Evolutionary conservation across 2,888 invertebrate species (phyloP), one percentile per base, ranked within the genome.

Genomic region (Zeuzera pyrina): DNA sequence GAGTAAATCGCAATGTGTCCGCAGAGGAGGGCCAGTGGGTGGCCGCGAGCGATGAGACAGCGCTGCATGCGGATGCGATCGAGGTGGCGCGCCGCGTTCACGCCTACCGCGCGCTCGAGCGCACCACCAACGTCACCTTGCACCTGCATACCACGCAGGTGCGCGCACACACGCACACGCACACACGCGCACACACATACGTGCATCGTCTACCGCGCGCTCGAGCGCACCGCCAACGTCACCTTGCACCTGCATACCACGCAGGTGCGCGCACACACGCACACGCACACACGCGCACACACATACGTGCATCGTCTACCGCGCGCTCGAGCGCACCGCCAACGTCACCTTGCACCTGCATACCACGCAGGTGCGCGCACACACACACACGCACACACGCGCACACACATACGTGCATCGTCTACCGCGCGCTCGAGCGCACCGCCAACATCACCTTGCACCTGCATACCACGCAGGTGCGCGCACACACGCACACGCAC

Each of bases 221-320:
- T 8, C 73, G n/a, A n/a, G n/a, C 76, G 43, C 66, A 59, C 60
- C 41, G 87, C 88, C 51, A 93, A 93, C 67, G 71, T 91, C 30
- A 89, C 92, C 12, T 85, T 94, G 57, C 86, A 88, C 39, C 59
- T 94, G 52, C 92, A 94, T 66, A 94, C 94, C 2, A 88, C 87
- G 29, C 90, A 91, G 72, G 63, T 57, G 34, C 38, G 42, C 12
- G 13, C 11, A 12, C 12, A 12, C 25, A 12, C 7, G 5, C 25
- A 25, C 13, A 7, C 2, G 19, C n/a, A 19, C 2, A 2, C 8
- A 19, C 19, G 19, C 5, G 19, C 19, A 7, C 5, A 2, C 19
- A 19, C 19, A 19, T 5, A 19, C 8, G 8, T n/a, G n/a, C n/a
- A n/a, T n/a, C 51, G 5, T 22, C 11, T 16, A 70, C 91, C 36